These are phyloP conservation scores for Bos javanicus DNA, from an alignment of 2,113 vertebrate species.

Conservation along the genomic window DNA sequence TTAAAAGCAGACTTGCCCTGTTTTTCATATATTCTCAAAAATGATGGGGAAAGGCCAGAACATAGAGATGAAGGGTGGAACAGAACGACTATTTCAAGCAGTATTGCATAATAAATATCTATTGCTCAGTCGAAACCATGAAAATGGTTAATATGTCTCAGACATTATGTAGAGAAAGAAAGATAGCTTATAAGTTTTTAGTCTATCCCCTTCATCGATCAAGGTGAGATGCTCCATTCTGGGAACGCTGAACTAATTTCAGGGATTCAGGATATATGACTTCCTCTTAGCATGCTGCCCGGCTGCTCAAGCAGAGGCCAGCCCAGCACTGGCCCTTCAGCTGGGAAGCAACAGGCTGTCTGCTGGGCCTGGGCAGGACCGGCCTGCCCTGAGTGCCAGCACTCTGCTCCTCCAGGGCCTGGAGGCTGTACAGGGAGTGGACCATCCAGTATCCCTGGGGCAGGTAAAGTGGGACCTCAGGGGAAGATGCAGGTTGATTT, in stretches of 20 bases:
- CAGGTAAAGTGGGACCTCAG: not conserved
- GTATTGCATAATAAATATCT: not conserved
- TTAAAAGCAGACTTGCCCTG: not conserved
- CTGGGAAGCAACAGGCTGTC: not conserved
- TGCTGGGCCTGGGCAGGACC: not conserved
- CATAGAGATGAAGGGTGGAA: not conserved
- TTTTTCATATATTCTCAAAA: not conserved
- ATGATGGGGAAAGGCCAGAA: not conserved
- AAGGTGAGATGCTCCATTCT: not conserved
- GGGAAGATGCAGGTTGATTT: not conserved
- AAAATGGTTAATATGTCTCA: not conserved
- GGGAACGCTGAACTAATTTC: not conserved
- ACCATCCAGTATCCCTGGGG: not conserved
- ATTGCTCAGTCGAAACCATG: not conserved
- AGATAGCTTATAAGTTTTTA: not conserved
- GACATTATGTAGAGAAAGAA: not conserved
- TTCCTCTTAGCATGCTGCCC: not conserved
- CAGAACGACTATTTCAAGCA: not conserved
- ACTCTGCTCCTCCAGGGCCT: not conserved
- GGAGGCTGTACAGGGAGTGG: too few species aligned
- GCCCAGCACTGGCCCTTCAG: not conserved
- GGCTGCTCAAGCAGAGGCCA: not conserved
- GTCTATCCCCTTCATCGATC: not conserved
- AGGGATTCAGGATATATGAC: not conserved
- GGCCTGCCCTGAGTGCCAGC: not conserved